A percentile compares a stretch with the other conserved stretches of the same genome.
These are phyloP conservation scores for Aramus guarauna DNA, from an alignment of 2,113 vertebrate species.

Conservation along the genomic window DNA sequence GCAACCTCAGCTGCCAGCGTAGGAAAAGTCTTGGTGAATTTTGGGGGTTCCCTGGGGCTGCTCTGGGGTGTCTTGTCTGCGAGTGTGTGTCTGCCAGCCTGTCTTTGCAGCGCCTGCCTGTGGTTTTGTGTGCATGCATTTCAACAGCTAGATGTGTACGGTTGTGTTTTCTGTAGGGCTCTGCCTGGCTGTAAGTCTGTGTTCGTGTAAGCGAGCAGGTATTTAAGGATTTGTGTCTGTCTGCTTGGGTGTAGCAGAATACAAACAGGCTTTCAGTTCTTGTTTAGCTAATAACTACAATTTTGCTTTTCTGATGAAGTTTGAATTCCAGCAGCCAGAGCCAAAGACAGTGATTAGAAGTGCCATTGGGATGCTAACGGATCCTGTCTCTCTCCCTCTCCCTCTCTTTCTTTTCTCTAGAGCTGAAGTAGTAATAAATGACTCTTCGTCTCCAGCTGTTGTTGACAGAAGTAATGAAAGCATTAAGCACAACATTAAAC, in stretches of 20 bases:
- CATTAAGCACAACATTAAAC: conserved; percentile 74
- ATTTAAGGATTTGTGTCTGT: conserved; percentile 28
- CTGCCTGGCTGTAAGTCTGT: neutral
- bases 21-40: neutral
- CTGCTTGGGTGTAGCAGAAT: conserved; percentile 1
- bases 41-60: neutral
- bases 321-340: conserved; percentile 53
- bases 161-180: neutral
- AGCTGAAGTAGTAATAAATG: conserved; percentile 76
- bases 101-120: neutral
- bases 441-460: conserved; percentile 74
- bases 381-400: conserved; percentile 32
- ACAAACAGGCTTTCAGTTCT: conserved; percentile 58
- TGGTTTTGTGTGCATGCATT: neutral
- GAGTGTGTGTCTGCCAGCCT: neutral
- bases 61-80: neutral
- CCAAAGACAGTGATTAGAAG: conserved; percentile 50
- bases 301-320: conserved; percentile 62
- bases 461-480: conserved; percentile 79
- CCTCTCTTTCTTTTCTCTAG: conserved; percentile 38
- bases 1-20: neutral
- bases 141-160: neutral
- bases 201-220: neutral
- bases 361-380: conserved; percentile 55
- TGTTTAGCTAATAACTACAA: conserved; percentile 65